A percentile compares a stretch with the other conserved stretches of the same genome.
Evolutionary conservation across 2,888 invertebrate genomes (phyloP).

Genomic region (Diloba caeruleocephala): DNA sequence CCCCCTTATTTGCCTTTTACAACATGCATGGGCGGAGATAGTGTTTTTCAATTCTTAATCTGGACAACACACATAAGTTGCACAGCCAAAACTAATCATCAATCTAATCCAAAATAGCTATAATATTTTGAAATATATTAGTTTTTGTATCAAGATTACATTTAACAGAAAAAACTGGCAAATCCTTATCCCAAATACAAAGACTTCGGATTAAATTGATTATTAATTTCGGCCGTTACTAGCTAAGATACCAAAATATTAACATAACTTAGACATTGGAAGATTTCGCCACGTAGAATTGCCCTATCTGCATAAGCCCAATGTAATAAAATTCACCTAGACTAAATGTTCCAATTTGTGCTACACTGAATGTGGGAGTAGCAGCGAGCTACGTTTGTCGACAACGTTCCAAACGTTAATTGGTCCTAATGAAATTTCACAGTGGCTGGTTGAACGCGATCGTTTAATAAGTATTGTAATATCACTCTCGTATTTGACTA

Average conservation of each 20-base stretch:
- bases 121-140: no score
- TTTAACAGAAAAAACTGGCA: no score
- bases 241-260: constrained; percentile 6
- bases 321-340: constrained; percentile 28
- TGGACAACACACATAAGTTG: no score
- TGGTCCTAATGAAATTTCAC: constrained; percentile 42
- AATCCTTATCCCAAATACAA: no score
- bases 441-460: constrained; percentile 31
- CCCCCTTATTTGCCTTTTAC: no score
- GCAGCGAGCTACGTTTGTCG: constrained; percentile 26
- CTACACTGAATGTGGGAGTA: constrained; percentile 18
- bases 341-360: constrained; percentile 25
- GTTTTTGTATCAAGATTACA: no score
- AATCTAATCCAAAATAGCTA: no score
- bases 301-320: constrained; percentile 35
- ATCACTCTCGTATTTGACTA: constrained; percentile 30
- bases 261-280: background rate
- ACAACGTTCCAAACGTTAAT: constrained; percentile 39
- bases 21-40: no score
- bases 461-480: constrained; percentile 44
- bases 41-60: no score
- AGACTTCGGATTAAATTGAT: no score
- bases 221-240: no score
- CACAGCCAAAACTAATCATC: no score
- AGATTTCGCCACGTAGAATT: constrained; percentile 20